Percentiles rank a stretch among this genome's conserved stretches.
These are phyloP conservation scores for Acronicta aceris DNA, from an alignment of 2,888 invertebrate species.

Conservation along the genomic window DNA sequence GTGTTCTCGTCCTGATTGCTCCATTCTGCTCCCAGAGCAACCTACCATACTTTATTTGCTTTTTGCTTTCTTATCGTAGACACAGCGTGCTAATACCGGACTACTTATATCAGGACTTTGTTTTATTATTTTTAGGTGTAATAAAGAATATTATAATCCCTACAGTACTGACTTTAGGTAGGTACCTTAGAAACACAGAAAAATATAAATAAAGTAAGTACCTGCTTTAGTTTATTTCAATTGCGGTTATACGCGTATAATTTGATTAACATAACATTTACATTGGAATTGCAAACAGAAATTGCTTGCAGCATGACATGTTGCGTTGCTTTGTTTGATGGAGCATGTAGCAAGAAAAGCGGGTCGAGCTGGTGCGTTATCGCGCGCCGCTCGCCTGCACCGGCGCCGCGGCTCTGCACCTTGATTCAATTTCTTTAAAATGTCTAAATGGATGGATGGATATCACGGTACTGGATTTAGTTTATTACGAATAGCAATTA, in stretches of 20 bases:
- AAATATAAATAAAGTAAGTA: too few species aligned
- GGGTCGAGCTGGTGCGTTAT: conserved; percentile 19
- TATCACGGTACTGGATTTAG: conserved; percentile 78
- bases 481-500: conserved; percentile 81
- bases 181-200: too few species aligned
- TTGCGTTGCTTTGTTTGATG: conserved; percentile 57
- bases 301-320: conserved; percentile 49
- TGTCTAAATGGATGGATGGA: conserved; percentile 79
- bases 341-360: conserved; percentile 57
- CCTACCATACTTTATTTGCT: conserved; percentile 70
- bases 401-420: background rate
- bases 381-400: conserved; percentile 33
- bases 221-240: too few species aligned
- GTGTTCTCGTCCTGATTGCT: conserved; percentile 86
- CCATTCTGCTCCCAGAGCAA: conserved; percentile 80
- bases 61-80: conserved; percentile 77
- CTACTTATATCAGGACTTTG: conserved; percentile 12
- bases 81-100: conserved; percentile 51
- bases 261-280: conserved; percentile 35
- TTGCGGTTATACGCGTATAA: background rate
- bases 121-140: conserved; percentile 3
- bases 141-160: background rate
- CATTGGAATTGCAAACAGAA: conserved; percentile 24
- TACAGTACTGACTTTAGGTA: too few species aligned
- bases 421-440: conserved; percentile 79